Base-by-base conservation (phyloP, 2,888 invertebrate species). In the Clepsis dumicolana region DNA sequence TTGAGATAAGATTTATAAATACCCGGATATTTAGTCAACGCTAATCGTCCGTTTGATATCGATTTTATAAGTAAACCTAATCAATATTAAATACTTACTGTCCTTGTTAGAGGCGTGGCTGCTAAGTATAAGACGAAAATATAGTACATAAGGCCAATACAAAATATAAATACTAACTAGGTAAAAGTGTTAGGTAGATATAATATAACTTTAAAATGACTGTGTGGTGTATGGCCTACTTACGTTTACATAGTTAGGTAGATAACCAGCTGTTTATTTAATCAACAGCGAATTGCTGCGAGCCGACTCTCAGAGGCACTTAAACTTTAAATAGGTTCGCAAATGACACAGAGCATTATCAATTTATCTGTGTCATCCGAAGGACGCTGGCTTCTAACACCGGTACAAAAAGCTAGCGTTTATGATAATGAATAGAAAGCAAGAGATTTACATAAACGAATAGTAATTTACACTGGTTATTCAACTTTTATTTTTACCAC, bases 371-470 rank as follows among this genome's bases (percentile, higher is more conserved):
- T 53, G 25, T 35, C 21, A 29, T 41, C 29, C 35, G 18, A 32
- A 32, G 16, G 25, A 48, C 38, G 56, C 48, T 25, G n/a, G 8
- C 25, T 32, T 48, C 32, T 64, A 35, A 48, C 32, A 12, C 32
- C 35, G 12, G n/a, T 21, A 50, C 16, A 59, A 64, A 65, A 50
- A 48, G 50, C 50, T n/a, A 7, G n/a, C 38, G 56, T 35, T 50
- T 66, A 63, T 63, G 56, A 21, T 67, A 57, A 66, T 56, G 7
- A 61, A 35, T 67, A 62, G 67, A 67, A 67, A 63, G 62, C 38
- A 38, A 57, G 50, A 38, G 29, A 48, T 67, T 63, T 10, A 63
- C 62, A 67, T 67, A 75, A 73, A 65, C 72, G 68, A 73, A 70
- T 50, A 24, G 21, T 18, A 35, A 38, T 57, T 50, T 56, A 38